Conservation (phyloP, 2,888 invertebrate species). For the Epinotia bilunana region DNA sequence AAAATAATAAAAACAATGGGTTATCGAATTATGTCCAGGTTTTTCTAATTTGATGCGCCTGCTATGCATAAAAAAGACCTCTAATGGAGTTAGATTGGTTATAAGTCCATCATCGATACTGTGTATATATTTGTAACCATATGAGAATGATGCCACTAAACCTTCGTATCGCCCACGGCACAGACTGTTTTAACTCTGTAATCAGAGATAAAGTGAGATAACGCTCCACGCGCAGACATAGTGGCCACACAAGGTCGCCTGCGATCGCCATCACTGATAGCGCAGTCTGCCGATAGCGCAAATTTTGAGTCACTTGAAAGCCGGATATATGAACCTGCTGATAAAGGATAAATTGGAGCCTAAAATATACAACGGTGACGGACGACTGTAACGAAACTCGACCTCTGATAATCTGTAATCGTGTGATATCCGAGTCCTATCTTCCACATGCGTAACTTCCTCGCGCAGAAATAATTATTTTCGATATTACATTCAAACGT, state of each 20-base stretch:
- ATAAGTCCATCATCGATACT: background rate
- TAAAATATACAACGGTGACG: constrained; percentile 12
- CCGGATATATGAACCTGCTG: constrained; percentile 7
- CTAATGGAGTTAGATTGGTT: background rate
- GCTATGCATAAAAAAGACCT: background rate
- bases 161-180: constrained; percentile 46
- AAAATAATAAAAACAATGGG: no score
- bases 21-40: no score
- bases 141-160: constrained; percentile 20
- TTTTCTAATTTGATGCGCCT: no score
- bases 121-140: background rate
- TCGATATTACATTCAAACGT: background rate
- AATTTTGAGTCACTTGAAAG: constrained; percentile 27
- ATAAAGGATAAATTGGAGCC: constrained; percentile 9
- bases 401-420: constrained; percentile 4
- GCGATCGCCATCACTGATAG: constrained; percentile 48
- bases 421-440: background rate
- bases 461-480: background rate
- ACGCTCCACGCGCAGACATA: constrained; percentile 58
- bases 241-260: constrained; percentile 59
- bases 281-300: constrained; percentile 47
- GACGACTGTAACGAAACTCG: background rate
- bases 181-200: constrained; percentile 59
- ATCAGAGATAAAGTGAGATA: constrained; percentile 60
- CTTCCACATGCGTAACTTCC: background rate